These are phyloP conservation scores for Lucinisca nassula DNA, from an alignment of 2,888 invertebrate genomes.

Conservation along the genomic window DNA sequence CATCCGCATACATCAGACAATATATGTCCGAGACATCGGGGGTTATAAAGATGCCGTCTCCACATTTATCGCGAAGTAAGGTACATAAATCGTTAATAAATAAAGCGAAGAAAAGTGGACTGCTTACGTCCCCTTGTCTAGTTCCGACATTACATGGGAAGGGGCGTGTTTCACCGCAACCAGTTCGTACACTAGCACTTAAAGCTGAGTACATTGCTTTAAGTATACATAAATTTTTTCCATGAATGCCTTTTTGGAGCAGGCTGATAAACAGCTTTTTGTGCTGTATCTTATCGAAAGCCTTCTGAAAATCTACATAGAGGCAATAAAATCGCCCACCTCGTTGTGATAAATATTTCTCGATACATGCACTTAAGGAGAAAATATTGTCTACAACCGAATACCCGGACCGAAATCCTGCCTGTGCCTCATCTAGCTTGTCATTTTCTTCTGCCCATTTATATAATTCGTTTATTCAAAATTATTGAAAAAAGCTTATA, in stretches of 20 bases:
- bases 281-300: constrained; percentile 47
- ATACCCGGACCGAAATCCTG: constrained; percentile 46
- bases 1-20: constrained; percentile 15
- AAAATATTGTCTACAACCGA: constrained; percentile 47
- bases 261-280: constrained; percentile 26
- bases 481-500: too few relatives aligned
- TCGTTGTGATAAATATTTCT: constrained; percentile 25
- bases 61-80: not conserved
- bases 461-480: too few relatives aligned
- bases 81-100: constrained; percentile 9
- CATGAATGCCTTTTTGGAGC: constrained; percentile 12
- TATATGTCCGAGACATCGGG: constrained; percentile 8
- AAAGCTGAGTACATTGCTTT: constrained; percentile 32
- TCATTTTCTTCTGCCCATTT: constrained; percentile 36
- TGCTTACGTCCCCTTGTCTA: constrained; percentile 4
- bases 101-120: constrained; percentile 2
- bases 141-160: constrained; percentile 16
- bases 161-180: not conserved
- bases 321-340: constrained; percentile 39
- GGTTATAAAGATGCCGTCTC: not conserved
- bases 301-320: constrained; percentile 47
- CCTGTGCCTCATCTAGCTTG: constrained; percentile 40
- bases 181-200: constrained; percentile 19
- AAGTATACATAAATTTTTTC: constrained; percentile 32
- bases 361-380: constrained; percentile 23